A percentile compares a stretch with the other conserved stretches of the same genome.
Evolutionary conservation across 2,113 vertebrate species (phyloP).

Genomic region (Ailuropoda melanoleuca): DNA sequence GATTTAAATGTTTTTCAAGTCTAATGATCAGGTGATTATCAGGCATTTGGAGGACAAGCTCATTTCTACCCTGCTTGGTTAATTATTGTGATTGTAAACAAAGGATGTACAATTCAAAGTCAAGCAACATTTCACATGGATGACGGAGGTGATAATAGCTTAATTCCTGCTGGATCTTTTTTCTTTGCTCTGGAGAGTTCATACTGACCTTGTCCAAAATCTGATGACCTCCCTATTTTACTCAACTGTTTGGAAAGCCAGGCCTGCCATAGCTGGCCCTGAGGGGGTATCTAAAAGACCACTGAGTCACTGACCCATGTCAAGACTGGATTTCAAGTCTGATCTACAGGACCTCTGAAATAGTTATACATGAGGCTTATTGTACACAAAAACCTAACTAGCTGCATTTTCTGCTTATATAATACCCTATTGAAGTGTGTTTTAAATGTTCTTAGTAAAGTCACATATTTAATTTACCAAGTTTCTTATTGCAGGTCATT

Average conservation of each 20-base stretch:
- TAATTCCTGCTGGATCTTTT: slow-evolving; percentile 92
- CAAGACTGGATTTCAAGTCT: slow-evolving; percentile 91
- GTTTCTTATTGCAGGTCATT: slow-evolving; percentile 81
- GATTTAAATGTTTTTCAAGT: slow-evolving; percentile 64
- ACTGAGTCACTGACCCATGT: slow-evolving; percentile 94
- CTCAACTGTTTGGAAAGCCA: slow-evolving; percentile 84
- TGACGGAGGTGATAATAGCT: slow-evolving; percentile 92
- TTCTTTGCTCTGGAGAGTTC: slow-evolving; percentile 91
- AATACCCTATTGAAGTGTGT: slow-evolving; percentile 52
- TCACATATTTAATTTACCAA: slow-evolving; percentile 85
- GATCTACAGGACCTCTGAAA: slow-evolving; percentile 89
- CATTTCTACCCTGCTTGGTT: slow-evolving; percentile 70
- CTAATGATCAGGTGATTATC: slow-evolving; percentile 56
- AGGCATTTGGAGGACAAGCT: slow-evolving; percentile 69
- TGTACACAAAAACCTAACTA: slow-evolving; percentile 83
- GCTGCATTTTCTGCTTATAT: slow-evolving; percentile 76
- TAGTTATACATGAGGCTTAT: slow-evolving; percentile 81
- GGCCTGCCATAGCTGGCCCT: slow-evolving; percentile 84
- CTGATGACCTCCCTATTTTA: slow-evolving; percentile 91
- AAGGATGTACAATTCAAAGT: slow-evolving; percentile 80
- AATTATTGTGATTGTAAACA: slow-evolving; percentile 81
- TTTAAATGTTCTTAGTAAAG: slow-evolving; percentile 74
- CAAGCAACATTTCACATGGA: slow-evolving; percentile 85
- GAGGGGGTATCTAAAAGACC: slow-evolving; percentile 87
- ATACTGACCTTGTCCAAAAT: slow-evolving; percentile 91